Evolutionary conservation across 35 echinoderm and acorn worm species (phyloP).

Genomic region (Eucidaris tribuloides): DNA sequence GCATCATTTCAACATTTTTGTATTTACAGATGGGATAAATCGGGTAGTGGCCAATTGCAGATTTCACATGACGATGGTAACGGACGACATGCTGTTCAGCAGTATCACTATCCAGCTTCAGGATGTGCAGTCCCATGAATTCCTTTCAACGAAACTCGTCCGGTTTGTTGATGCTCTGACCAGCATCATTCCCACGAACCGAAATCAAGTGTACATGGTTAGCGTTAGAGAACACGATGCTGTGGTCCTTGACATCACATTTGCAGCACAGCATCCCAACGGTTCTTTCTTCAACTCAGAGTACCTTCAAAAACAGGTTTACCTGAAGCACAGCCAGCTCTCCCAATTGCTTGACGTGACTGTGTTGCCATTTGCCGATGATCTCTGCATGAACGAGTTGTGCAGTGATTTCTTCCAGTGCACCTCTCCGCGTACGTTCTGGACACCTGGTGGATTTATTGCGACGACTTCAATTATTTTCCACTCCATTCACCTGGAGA

Average conservation of each 20-base stretch:
- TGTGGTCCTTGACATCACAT: conserved; percentile 63
- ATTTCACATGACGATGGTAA: conserved; percentile 68
- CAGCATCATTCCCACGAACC: conserved; percentile 70
- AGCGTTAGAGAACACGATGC: conserved; percentile 47
- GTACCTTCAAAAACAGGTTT: conserved; percentile 80
- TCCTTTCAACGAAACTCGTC: conserved; percentile 48
- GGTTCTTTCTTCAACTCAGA: conserved; percentile 69
- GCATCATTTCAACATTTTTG: no score
- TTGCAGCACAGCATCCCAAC: conserved; percentile 65
- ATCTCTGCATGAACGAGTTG: conserved; percentile 80
- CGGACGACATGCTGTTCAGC: conserved; percentile 70
- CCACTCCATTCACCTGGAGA: conserved; percentile 79
- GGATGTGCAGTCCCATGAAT: conserved; percentile 39
- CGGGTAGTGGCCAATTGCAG: conserved; percentile 30
- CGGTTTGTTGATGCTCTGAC: conserved; percentile 66
- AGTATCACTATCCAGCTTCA: conserved; percentile 74
- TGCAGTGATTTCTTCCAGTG: conserved; percentile 65
- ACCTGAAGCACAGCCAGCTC: conserved; percentile 63
- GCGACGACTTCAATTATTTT: conserved; percentile 72
- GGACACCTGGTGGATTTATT: conserved; percentile 59
- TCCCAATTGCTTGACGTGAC: conserved; percentile 30
- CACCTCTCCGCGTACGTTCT: conserved; percentile 62
- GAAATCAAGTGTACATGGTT: conserved; percentile 58
- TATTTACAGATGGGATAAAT: conserved; percentile 65
- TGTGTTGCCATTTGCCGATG: conserved; percentile 86